Conservation (phyloP, 2,888 invertebrate genomes). For the Ernsta delagoae region DNA sequence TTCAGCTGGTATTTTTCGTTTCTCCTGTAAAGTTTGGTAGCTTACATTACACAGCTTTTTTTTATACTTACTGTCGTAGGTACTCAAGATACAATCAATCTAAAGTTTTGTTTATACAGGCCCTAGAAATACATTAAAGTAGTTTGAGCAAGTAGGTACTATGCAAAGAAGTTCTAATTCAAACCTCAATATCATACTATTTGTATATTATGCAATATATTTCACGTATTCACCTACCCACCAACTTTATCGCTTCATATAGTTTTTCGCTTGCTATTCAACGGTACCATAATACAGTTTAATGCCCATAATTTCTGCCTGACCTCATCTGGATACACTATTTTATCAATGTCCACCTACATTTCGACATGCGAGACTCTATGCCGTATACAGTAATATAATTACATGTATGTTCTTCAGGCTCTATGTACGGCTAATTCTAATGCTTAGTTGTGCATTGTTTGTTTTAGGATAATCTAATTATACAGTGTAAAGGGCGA, state of each 20-base stretch:
- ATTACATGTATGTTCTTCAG: constrained; percentile 33
- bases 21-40: no score
- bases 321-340: constrained; percentile 44
- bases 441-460: constrained; percentile 14
- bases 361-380: constrained; percentile 36
- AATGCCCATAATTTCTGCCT: constrained; percentile 40
- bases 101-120: no score
- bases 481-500: neutral
- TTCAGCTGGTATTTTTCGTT: no score
- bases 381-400: constrained; percentile 33
- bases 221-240: no score
- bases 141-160: no score
- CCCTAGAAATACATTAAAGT: no score
- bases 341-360: constrained; percentile 46
- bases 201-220: no score
- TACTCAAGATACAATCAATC: no score
- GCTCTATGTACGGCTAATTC: constrained; percentile 20
- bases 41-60: no score
- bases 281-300: constrained; percentile 5
- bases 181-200: no score
- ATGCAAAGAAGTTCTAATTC: no score
- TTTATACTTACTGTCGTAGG: no score
- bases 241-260: neutral
- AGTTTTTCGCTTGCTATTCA: constrained; percentile 16
- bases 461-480: constrained; percentile 19